These are phyloP conservation scores for Anabacerthia variegaticeps DNA, from an alignment of 2,797 vertebrate species.

Conservation along the genomic window DNA sequence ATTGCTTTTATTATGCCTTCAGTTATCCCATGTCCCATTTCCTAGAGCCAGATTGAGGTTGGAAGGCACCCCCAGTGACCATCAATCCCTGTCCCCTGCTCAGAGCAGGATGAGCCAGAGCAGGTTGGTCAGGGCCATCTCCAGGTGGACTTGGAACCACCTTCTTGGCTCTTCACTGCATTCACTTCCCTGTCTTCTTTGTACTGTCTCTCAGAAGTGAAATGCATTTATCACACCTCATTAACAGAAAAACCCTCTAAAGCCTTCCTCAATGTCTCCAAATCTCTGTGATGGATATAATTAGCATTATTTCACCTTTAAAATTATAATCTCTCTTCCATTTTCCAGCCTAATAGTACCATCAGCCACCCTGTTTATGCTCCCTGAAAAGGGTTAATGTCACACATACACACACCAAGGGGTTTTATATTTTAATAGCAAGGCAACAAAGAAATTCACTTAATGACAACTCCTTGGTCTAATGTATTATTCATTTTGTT, in stretches of 20 bases:
- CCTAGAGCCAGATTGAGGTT: neutral
- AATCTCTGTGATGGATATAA: neutral
- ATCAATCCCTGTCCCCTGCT: neutral
- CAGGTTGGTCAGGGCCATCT: neutral
- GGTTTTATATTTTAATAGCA: neutral
- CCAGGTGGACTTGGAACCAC: neutral
- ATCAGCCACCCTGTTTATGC: neutral
- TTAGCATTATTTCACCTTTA: neutral
- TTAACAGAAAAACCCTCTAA: neutral
- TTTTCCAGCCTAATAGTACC: neutral
- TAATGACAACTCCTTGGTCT: conserved; percentile 43
- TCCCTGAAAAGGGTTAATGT: neutral
- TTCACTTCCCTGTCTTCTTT: neutral
- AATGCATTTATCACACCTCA: neutral
- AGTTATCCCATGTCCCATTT: neutral
- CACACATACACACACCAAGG: neutral
- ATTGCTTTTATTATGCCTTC: neutral
- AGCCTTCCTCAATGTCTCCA: neutral
- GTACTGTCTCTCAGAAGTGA: neutral
- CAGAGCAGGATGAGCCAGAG: neutral
- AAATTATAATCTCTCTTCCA: neutral
- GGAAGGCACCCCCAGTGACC: neutral
- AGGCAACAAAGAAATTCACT: conserved; percentile 28
- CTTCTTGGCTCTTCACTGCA: neutral
- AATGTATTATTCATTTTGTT: conserved; percentile 64